Conservation (phyloP, 1,140 invertebrate species). For the Potamilus streckersoni region DNA sequence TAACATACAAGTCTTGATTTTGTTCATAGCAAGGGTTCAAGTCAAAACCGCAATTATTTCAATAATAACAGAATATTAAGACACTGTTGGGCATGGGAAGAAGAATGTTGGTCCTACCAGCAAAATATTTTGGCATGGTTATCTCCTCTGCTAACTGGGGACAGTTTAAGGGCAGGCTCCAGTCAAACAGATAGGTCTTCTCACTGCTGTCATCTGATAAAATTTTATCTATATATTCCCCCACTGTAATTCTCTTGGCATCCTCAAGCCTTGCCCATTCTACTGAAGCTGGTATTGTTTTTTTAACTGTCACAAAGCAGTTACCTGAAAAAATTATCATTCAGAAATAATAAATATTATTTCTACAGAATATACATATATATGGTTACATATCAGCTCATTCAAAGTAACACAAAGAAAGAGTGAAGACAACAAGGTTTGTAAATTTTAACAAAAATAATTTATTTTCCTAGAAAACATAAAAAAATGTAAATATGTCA, state of each 20-base stretch:
- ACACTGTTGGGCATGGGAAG: background rate
- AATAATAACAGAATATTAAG: no score
- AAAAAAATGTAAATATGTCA: no score
- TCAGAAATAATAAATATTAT: background rate
- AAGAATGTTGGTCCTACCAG: conserved; percentile 31
- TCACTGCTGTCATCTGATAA: conserved; percentile 2
- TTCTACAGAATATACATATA: background rate
- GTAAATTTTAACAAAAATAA: no score
- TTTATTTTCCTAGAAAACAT: no score
- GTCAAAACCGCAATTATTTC: no score
- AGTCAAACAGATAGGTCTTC: conserved; percentile 60
- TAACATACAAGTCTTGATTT: no score
- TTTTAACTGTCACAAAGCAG: conserved; percentile 41
- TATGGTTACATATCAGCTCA: no score
- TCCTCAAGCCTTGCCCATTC: conserved; percentile 57
- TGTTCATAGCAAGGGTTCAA: no score
- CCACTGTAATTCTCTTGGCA: conserved; percentile 31
- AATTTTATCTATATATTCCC: conserved; percentile 41
- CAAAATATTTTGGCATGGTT: conserved; percentile 59
- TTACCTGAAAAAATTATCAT: conserved; percentile 34
- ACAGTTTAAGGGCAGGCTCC: conserved; percentile 60
- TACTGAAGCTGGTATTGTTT: conserved; percentile 41
- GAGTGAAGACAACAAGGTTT: no score
- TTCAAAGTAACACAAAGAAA: no score
- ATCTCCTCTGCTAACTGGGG: conserved; percentile 49